phyloP scores from a whole-genome alignment of 2,113 vertebrate genomes.

The Emydocephalus ijimae region DNA sequence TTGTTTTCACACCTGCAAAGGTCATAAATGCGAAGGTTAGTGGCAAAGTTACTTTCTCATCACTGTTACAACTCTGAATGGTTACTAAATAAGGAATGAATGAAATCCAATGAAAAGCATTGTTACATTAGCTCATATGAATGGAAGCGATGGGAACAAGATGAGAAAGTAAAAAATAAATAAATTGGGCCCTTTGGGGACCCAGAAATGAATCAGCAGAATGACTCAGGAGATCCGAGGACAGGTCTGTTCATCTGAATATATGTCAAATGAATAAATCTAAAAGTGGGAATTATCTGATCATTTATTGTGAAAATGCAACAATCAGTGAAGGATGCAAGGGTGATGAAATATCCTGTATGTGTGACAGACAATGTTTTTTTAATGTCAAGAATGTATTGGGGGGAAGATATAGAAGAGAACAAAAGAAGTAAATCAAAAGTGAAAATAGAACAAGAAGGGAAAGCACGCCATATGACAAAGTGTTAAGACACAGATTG shows the following conservation, averaged over 20 bases:
- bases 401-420: not conserved
- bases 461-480: not conserved
- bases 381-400: not conserved
- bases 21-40: too few species aligned
- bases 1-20: too few species aligned
- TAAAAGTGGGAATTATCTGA: not conserved
- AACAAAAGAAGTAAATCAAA: not conserved
- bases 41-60: too few species aligned
- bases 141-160: not conserved
- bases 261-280: not conserved
- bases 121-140: not conserved
- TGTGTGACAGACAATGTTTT: not conserved
- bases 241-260: not conserved
- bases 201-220: not conserved
- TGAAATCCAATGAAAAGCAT: not conserved
- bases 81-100: not conserved
- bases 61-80: too few species aligned
- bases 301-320: not conserved
- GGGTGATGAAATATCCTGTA: not conserved
- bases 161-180: not conserved
- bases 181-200: not conserved
- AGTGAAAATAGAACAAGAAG: not conserved
- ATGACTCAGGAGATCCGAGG: not conserved
- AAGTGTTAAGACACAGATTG: not conserved
- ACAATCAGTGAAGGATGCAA: not conserved